These are phyloP conservation scores for zebrafish (Danio rerio) DNA, from an alignment of 2,113 vertebrate species.

Conservation along the genomic window GRCz12tu NC_133197.1:15801501-15802000, in stretches of 20 bases:
- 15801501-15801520: no score
- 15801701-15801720: not conserved
- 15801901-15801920: not conserved
- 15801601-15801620: not conserved
- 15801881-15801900: conserved; percentile 24
- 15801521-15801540: no score
- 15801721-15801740: not conserved
- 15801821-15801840: not conserved
- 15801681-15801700: not conserved
- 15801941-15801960: conserved; percentile 8
- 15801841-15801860: conserved; percentile 6
- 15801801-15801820: conserved; percentile 2
- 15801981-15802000: not conserved
- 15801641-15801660: conserved; percentile 38
- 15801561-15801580: conserved; percentile 29
- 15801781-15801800: not conserved
- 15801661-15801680: not conserved
- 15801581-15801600: not conserved
- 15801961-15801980: not conserved
- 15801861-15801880: conserved; percentile 29
- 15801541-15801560: not conserved
- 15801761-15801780: not conserved
- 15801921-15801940: conserved; percentile 14
- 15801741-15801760: not conserved
- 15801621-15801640: conserved; percentile 55